A percentile compares a stretch with the other conserved stretches of the same genome.
Conservation (phyloP, 1,140 invertebrate species). For the Steinernema khuongi region DNA sequence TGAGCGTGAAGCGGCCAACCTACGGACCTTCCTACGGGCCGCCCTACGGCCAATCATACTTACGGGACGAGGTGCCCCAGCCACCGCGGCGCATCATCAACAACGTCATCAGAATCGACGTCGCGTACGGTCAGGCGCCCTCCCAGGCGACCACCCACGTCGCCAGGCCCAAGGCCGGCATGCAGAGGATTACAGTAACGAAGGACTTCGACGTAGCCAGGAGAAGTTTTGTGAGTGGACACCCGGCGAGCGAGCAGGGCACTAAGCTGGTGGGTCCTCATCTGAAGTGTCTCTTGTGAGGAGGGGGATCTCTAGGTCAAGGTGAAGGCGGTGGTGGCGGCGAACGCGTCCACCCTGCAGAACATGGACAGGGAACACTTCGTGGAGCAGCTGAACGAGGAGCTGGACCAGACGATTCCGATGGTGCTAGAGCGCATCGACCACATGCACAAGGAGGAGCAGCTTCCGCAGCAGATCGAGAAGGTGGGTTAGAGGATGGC, state of each 20-base stretch:
- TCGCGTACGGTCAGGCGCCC: neutral
- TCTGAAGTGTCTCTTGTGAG: neutral
- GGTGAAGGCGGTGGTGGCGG: neutral
- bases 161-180: neutral
- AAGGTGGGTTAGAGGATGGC: too few relatives aligned
- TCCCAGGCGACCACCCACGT: constrained; percentile 7
- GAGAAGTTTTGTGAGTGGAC: neutral
- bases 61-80: neutral
- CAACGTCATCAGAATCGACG: neutral
- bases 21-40: too few relatives aligned
- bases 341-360: neutral
- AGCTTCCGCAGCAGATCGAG: neutral
- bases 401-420: neutral
- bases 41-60: neutral
- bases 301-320: neutral
- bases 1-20: neutral
- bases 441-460: neutral
- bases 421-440: neutral
- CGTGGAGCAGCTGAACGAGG: neutral
- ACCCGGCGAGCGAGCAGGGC: neutral
- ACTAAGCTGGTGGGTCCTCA: neutral
- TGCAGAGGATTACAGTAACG: neutral
- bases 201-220: neutral
- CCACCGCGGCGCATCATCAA: neutral
- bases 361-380: neutral